Conservation (phyloP, 1,140 invertebrate species). For the Mactra quadrangularis region DNA sequence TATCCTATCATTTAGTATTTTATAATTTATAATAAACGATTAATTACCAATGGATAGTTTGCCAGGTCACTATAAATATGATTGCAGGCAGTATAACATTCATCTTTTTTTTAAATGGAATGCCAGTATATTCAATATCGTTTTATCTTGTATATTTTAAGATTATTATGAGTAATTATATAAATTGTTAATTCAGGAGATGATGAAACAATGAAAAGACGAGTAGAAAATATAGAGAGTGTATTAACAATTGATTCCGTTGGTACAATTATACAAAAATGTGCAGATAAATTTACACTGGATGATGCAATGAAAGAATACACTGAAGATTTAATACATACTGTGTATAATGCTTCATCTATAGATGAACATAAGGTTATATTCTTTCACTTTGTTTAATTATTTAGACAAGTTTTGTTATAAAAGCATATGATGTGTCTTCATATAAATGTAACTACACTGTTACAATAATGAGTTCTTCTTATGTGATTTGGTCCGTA, state of each 20-base stretch:
- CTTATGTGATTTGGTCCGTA: background rate
- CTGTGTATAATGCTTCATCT: slow-evolving; percentile 27
- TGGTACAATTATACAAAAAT: background rate
- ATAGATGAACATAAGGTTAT: slow-evolving; percentile 12
- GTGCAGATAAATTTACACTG: background rate
- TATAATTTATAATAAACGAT: no score
- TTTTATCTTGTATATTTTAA: no score
- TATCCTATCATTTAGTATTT: no score
- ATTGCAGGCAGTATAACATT: no score
- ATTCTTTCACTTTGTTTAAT: no score
- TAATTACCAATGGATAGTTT: no score
- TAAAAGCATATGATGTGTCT: background rate
- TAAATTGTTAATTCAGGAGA: no score
- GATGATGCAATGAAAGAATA: slow-evolving; percentile 32
- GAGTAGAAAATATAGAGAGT: background rate
- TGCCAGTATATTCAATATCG: no score
- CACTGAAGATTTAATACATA: slow-evolving; percentile 44
- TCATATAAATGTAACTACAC: background rate
- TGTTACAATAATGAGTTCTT: background rate
- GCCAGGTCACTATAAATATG: no score
- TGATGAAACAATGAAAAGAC: background rate
- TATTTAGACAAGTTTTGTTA: no score
- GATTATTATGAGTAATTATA: no score
- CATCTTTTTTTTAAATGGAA: no score
- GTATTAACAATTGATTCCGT: background rate